A percentile compares a stretch with the other conserved stretches of the same genome.
phyloP scores from a whole-genome alignment of 2,888 invertebrate genomes.

The Rotaria socialis region DNA sequence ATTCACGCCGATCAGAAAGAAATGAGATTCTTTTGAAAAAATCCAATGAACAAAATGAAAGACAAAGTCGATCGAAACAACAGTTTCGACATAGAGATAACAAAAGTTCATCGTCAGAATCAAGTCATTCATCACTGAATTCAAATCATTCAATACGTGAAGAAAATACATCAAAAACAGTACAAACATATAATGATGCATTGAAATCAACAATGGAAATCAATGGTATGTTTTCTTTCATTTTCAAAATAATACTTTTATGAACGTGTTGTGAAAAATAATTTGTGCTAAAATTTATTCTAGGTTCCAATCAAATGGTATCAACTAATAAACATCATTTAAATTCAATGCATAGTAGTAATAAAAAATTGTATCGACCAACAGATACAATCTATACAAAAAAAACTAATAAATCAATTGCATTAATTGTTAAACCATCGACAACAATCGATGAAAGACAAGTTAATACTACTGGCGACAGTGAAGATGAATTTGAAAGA shows the following conservation, averaged over 20 bases:
- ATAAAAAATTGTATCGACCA: neutral
- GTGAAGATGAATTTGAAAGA: slow-evolving; percentile 10
- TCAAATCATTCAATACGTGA: neutral
- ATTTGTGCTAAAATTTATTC: neutral
- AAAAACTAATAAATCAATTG: neutral
- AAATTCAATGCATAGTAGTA: neutral
- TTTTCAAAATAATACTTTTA: too few species aligned
- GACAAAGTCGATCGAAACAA: neutral
- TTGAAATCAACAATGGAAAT: neutral
- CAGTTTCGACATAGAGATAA: neutral
- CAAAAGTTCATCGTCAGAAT: neutral
- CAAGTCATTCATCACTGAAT: neutral
- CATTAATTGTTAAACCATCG: slow-evolving; percentile 2
- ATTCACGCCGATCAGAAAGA: neutral
- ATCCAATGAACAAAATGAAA: neutral
- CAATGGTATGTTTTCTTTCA: neutral
- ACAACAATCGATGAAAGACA: neutral
- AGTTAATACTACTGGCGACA: neutral
- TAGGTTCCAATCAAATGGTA: neutral
- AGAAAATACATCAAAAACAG: neutral
- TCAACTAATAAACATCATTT: neutral
- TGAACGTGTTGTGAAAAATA: too few species aligned
- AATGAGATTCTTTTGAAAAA: neutral
- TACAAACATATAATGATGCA: neutral
- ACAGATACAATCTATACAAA: neutral